phyloP scores from a whole-genome alignment of 1,140 invertebrate species.

The Drosophila kepulauana region DNA sequence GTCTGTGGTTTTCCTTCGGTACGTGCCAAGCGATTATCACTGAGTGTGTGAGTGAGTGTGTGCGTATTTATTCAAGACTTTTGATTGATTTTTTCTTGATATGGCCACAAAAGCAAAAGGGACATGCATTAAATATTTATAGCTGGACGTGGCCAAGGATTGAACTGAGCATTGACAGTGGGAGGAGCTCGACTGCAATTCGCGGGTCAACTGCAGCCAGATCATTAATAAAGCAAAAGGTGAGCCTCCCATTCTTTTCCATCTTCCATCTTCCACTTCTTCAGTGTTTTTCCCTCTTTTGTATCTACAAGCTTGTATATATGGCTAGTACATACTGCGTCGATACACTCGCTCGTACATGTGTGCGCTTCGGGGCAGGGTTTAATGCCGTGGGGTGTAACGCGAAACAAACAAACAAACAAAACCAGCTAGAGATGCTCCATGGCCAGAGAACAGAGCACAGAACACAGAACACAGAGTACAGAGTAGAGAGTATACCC shows the following conservation, averaged over 20 bases:
- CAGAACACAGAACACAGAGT: neutral
- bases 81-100: constrained; percentile 73
- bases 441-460: constrained; percentile 39
- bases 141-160: neutral
- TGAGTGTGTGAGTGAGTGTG: constrained; percentile 63
- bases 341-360: constrained; percentile 24
- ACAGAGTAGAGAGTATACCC: constrained; percentile 43
- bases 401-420: constrained; percentile 57
- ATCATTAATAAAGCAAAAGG: constrained; percentile 67
- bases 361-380: constrained; percentile 73
- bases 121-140: constrained; percentile 57
- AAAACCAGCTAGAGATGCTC: constrained; percentile 51
- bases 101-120: constrained; percentile 3
- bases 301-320: constrained; percentile 31
- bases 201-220: neutral
- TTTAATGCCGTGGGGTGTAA: constrained; percentile 63
- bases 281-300: neutral
- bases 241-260: neutral
- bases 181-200: constrained; percentile 11
- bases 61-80: constrained; percentile 68
- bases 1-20: constrained; percentile 5
- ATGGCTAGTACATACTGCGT: constrained; percentile 13
- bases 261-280: neutral
- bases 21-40: neutral
- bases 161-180: neutral